Evolutionary conservation across 64 coral and sea anemone species (phyloP).

Genomic region (Montipora efflorescens): DNA sequence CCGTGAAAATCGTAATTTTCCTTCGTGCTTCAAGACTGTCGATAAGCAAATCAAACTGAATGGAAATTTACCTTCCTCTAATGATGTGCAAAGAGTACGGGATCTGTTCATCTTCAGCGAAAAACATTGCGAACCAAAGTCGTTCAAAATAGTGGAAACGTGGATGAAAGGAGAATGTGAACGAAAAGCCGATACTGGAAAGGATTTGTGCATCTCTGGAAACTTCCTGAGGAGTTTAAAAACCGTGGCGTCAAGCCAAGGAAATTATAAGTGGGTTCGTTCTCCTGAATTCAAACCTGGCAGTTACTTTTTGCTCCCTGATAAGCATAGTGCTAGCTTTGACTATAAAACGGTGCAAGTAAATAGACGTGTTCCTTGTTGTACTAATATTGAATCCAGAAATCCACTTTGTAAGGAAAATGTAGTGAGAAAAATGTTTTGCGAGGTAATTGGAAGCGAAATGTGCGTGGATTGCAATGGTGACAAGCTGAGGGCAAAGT

Average conservation of each 20-base stretch:
- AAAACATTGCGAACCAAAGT: constrained; percentile 33
- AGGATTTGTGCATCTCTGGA: background rate
- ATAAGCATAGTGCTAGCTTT: background rate
- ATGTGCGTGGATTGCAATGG: constrained; percentile 85
- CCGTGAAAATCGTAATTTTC: background rate
- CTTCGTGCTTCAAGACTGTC: background rate
- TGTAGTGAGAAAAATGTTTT: constrained; percentile 72
- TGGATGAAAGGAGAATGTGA: constrained; percentile 6
- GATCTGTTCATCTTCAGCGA: constrained; percentile 44
- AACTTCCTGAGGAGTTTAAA: background rate
- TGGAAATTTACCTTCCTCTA: background rate
- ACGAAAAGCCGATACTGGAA: background rate
- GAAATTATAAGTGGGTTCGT: constrained; percentile 27
- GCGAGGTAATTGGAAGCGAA: constrained; percentile 78
- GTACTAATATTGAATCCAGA: constrained; percentile 10
- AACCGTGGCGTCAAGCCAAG: background rate
- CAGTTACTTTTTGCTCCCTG: constrained; percentile 56
- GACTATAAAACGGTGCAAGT: background rate
- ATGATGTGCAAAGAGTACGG: constrained; percentile 35
- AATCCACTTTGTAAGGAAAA: constrained; percentile 54
- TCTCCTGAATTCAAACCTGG: constrained; percentile 82
- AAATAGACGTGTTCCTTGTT: constrained; percentile 31
- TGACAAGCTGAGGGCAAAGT: constrained; percentile 45
- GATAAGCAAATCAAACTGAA: constrained; percentile 39
- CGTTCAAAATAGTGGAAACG: constrained; percentile 5